A percentile compares a stretch with the other conserved stretches of the same genome.
phyloP scores from a whole-genome alignment of 2,888 invertebrate species.

The Caenorhabditis panamensis region DNA sequence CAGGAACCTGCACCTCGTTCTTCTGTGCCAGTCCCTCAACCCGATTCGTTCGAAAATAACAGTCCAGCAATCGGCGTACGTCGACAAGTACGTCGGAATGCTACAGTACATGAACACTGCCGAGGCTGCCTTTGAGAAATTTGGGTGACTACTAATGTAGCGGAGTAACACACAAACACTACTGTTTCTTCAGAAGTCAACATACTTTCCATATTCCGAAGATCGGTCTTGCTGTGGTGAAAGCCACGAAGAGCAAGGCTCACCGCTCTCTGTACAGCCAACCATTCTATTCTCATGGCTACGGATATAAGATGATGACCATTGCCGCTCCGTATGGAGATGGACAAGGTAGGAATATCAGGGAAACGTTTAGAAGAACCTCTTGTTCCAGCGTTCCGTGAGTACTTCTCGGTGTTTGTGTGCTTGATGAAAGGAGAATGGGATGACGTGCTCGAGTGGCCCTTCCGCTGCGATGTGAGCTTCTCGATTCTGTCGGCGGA shows the following conservation, averaged over 20 bases:
- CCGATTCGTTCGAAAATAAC: constrained; percentile 46
- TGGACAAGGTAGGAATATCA: constrained; percentile 24
- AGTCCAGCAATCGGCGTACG: constrained; percentile 41
- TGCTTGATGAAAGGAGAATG: constrained; percentile 56
- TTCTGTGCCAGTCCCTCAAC: constrained; percentile 50
- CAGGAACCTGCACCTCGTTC: constrained; percentile 51
- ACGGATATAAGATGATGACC: constrained; percentile 58
- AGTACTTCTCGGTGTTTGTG: constrained; percentile 56
- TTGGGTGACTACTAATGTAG: constrained; percentile 5
- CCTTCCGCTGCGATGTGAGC: constrained; percentile 47
- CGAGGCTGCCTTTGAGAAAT: constrained; percentile 53
- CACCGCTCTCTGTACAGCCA: constrained; percentile 50
- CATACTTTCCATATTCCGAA: constrained; percentile 55
- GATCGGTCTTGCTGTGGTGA: constrained; percentile 50
- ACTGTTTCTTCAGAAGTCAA: constrained; percentile 39
- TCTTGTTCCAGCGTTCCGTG: constrained; percentile 50
- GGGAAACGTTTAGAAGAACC: background rate
- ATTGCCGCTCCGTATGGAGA: constrained; percentile 56
- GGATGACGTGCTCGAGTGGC: constrained; percentile 58
- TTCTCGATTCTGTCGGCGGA: constrained; percentile 46
- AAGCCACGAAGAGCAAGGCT: constrained; percentile 51
- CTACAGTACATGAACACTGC: constrained; percentile 28
- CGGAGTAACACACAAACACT: too few relatives aligned
- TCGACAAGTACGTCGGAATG: constrained; percentile 50
- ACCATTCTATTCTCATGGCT: constrained; percentile 58